Percentiles rank a stretch among this genome's conserved stretches.
These are phyloP conservation scores for Rhadina sibilatrix DNA, from an alignment of 2,113 vertebrate genomes.

Conservation along the genomic window DNA sequence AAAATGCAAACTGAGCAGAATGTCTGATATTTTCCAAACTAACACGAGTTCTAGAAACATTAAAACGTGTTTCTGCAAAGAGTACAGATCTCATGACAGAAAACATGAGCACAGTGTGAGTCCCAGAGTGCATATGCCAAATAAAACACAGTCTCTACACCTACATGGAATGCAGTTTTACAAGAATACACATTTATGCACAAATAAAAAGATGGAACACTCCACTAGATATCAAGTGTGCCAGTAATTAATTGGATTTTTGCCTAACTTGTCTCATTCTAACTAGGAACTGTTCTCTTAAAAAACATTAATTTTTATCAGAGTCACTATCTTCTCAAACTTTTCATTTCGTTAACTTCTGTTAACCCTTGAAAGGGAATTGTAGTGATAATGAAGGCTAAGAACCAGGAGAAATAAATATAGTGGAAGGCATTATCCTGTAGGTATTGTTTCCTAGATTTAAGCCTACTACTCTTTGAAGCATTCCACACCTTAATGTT, in stretches of 20 bases:
- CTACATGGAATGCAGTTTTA: not conserved
- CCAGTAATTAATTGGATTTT: not conserved
- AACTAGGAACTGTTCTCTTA: not conserved
- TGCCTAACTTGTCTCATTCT: not conserved
- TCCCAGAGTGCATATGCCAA: not conserved
- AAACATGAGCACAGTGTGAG: not conserved
- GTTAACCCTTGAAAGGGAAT: not conserved
- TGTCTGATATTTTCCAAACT: accelerated
- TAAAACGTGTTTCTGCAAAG: not conserved
- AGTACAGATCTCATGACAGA: not conserved
- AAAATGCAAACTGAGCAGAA: not conserved
- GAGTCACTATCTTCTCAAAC: not conserved
- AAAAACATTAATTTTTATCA: not conserved
- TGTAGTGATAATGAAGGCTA: not conserved
- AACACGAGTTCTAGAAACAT: not conserved
- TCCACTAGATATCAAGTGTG: not conserved
- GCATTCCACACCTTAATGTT: not conserved
- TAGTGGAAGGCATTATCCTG: not conserved
- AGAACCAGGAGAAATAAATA: not conserved
- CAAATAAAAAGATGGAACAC: not conserved
- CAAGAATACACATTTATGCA: not conserved
- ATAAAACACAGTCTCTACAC: not conserved
- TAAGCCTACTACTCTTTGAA: not conserved
- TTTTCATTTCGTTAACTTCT: not conserved
- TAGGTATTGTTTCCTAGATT: not conserved